Conservation (phyloP, 1,140 invertebrate species). For the Calliopsis andreniformis region DNA sequence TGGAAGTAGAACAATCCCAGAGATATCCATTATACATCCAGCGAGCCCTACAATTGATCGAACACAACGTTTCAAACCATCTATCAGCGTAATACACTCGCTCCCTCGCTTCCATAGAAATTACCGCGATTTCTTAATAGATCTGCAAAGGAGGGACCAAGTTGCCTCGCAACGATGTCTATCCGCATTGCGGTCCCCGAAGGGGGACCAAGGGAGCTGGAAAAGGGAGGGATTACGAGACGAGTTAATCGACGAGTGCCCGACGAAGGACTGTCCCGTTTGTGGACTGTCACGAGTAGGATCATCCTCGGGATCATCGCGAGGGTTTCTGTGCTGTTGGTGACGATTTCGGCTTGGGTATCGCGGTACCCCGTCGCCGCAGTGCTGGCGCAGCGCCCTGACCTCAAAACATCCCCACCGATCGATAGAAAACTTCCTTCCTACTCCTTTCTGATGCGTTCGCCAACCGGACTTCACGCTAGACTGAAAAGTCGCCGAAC, state of each 20-base stretch:
- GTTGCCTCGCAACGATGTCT: neutral
- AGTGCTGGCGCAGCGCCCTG: constrained; percentile 76
- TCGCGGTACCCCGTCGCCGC: constrained; percentile 64
- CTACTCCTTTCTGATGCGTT: constrained; percentile 62
- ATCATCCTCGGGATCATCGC: constrained; percentile 31
- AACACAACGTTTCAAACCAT: neutral
- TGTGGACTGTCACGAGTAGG: neutral
- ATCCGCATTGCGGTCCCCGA: constrained; percentile 45
- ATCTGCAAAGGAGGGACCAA: no score
- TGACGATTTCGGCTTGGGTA: constrained; percentile 42
- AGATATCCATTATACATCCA: neutral
- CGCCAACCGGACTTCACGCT: constrained; percentile 43
- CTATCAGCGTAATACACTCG: neutral
- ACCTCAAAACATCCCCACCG: constrained; percentile 72
- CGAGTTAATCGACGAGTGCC: neutral
- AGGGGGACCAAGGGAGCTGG: neutral
- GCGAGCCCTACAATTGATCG: neutral
- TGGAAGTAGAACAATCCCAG: no score
- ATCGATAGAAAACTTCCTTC: constrained; percentile 77
- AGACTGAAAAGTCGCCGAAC: constrained; percentile 17
- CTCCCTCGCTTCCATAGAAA: neutral
- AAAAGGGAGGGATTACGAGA: neutral
- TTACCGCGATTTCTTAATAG: neutral
- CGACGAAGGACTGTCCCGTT: neutral
- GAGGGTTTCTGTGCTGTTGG: neutral